These are phyloP conservation scores for Neoarius graeffei DNA, from an alignment of 2,113 vertebrate genomes.

Conservation along the genomic window DNA sequence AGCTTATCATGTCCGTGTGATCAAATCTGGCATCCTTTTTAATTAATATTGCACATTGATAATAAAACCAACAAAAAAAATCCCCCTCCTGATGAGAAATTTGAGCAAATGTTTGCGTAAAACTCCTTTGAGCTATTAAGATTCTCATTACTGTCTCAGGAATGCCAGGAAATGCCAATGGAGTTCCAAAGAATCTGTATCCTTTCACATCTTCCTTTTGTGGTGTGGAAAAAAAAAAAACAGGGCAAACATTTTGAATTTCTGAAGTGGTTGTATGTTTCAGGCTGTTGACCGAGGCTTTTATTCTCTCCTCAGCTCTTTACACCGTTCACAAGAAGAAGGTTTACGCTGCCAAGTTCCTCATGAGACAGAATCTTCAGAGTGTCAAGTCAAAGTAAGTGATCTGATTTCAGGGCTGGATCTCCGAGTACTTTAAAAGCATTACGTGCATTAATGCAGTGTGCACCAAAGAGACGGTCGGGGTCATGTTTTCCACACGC, in stretches of 20 bases:
- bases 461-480: too few relatives aligned
- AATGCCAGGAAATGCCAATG: not conserved
- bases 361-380: conserved; percentile 90
- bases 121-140: not conserved
- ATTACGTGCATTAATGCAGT: not conserved
- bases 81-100: not conserved
- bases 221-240: not conserved
- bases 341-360: conserved; percentile 84
- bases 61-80: not conserved
- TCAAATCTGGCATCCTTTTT: not conserved
- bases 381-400: conserved; percentile 90
- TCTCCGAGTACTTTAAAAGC: not conserved
- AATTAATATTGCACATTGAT: not conserved
- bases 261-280: not conserved
- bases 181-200: not conserved
- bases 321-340: conserved; percentile 90
- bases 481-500: not conserved
- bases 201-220: not conserved
- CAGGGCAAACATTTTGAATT: not conserved
- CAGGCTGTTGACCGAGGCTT: conserved; percentile 28
- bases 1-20: not conserved
- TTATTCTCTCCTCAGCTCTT: conserved; percentile 75
- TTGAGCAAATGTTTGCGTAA: not conserved
- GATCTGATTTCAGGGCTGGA: conserved; percentile 14
- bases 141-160: not conserved